Percentiles rank a stretch among this genome's conserved stretches.
Conservation (phyloP, 2,797 vertebrate genomes). For the Cottoperca gobio region DNA sequence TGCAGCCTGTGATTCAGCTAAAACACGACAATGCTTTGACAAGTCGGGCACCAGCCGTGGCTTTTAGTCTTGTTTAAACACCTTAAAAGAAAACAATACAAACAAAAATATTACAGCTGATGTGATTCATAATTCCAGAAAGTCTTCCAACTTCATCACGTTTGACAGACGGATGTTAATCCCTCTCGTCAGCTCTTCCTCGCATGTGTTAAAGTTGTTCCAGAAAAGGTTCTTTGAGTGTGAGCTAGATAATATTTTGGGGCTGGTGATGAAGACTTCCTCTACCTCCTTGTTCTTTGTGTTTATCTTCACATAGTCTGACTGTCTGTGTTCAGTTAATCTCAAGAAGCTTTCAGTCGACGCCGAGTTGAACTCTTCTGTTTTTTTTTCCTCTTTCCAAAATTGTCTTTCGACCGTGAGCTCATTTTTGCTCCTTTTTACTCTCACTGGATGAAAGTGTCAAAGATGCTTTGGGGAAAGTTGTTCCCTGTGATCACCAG, state of each 20-base stretch:
- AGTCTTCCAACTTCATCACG: constrained; percentile 65
- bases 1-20: constrained; percentile 79
- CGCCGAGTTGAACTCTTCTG: constrained; percentile 34
- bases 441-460: constrained; percentile 47
- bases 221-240: constrained; percentile 36
- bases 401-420: constrained; percentile 32
- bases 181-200: constrained; percentile 47
- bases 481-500: constrained; percentile 22
- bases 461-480: constrained; percentile 42
- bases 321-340: constrained; percentile 51
- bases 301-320: constrained; percentile 49
- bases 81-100: constrained; percentile 45
- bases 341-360: constrained; percentile 38
- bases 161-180: constrained; percentile 53
- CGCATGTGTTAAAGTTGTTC: constrained; percentile 30
- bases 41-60: constrained; percentile 72
- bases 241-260: constrained; percentile 51
- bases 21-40: constrained; percentile 81
- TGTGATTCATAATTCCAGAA: constrained; percentile 60
- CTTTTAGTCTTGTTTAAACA: constrained; percentile 71
- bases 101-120: constrained; percentile 54
- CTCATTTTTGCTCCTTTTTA: constrained; percentile 22
- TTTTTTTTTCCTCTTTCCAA: constrained; percentile 1
- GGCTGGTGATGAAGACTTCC: constrained; percentile 71
- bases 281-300: constrained; percentile 72